Evolutionary conservation across 2,797 vertebrate genomes (phyloP).

Genomic region (Rhinella marina): DNA sequence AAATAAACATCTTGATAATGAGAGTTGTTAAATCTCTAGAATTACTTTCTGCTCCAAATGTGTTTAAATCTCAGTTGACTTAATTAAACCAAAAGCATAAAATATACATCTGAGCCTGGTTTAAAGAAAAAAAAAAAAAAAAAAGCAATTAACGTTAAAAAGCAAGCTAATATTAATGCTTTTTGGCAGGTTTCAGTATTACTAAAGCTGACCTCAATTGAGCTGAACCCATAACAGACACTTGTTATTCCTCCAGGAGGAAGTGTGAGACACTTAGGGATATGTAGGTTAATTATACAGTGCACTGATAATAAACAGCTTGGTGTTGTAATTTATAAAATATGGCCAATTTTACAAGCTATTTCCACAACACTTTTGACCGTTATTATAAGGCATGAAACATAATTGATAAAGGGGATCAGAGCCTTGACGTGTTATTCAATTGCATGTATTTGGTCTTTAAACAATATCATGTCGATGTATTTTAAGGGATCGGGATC

Average conservation of each 20-base stretch:
- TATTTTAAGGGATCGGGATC: not conserved
- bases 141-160: constrained; percentile 31
- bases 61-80: constrained; percentile 52
- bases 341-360: constrained; percentile 24
- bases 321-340: constrained; percentile 48
- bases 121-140: constrained; percentile 34
- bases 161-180: constrained; percentile 33
- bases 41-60: constrained; percentile 39
- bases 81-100: constrained; percentile 44
- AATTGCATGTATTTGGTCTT: constrained; percentile 25
- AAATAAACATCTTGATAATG: constrained; percentile 56
- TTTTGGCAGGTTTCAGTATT: constrained; percentile 29
- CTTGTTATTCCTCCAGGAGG: constrained; percentile 34
- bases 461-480: constrained; percentile 7
- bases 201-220: constrained; percentile 18
- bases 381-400: constrained; percentile 19
- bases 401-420: constrained; percentile 27
- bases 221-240: constrained; percentile 38
- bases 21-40: constrained; percentile 48
- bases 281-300: constrained; percentile 44
- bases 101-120: not conserved
- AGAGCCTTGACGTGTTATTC: constrained; percentile 24
- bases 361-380: constrained; percentile 21
- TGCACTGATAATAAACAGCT: constrained; percentile 52
- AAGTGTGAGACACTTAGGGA: constrained; percentile 33